phyloP scores from a whole-genome alignment of 2,888 invertebrate genomes.

The Thumatha senex region DNA sequence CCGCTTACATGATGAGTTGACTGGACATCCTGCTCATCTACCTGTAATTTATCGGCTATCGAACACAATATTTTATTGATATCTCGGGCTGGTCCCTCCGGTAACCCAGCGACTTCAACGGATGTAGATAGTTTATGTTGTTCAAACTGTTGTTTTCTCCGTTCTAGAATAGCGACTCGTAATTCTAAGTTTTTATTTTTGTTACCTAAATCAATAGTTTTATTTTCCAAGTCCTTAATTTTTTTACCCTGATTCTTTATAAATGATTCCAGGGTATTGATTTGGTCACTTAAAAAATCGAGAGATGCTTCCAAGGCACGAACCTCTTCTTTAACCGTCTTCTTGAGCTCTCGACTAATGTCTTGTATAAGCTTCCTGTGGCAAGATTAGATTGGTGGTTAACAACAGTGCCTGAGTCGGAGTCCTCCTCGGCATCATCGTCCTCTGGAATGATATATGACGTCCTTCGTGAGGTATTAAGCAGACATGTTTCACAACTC shows the following conservation, averaged over 20 bases:
- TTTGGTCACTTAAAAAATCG: not conserved
- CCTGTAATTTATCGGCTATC: not conserved
- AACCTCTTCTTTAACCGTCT: not conserved
- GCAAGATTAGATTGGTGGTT: not conserved
- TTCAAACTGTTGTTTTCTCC: not conserved
- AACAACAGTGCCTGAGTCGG: not conserved
- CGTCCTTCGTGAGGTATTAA: not conserved
- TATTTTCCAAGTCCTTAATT: not conserved
- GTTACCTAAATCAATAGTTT: not conserved
- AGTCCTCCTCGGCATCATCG: not conserved
- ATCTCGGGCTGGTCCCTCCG: not conserved
- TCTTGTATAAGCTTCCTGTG: not conserved
- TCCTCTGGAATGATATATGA: not conserved
- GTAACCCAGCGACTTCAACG: not conserved
- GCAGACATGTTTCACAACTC: not conserved
- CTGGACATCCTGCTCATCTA: not conserved
- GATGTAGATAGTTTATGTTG: not conserved
- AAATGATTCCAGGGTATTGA: not conserved
- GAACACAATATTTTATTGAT: not conserved
- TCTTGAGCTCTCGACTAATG: not conserved
- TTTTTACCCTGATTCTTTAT: not conserved
- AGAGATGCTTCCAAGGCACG: not conserved
- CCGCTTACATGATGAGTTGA: not conserved
- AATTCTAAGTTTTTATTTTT: not conserved
- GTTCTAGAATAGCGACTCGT: not conserved